These are phyloP conservation scores for Oasisia sp. DNA, from an alignment of 2,888 invertebrate species.

Conservation along the genomic window DNA sequence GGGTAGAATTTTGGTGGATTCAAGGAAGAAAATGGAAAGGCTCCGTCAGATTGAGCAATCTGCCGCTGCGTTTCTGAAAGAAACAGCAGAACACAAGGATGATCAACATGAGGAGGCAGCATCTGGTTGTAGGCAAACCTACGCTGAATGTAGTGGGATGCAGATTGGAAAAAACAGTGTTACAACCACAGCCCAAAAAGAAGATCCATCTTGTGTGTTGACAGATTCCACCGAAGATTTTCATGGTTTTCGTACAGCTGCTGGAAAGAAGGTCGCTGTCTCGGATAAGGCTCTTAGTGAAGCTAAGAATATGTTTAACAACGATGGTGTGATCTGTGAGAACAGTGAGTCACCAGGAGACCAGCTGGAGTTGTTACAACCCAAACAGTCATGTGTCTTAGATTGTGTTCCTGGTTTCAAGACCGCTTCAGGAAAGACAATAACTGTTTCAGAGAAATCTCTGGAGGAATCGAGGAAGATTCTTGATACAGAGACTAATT, in stretches of 20 bases:
- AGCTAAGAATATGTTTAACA: slow-evolving; percentile 2
- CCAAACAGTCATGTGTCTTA: neutral
- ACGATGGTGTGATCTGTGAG: neutral
- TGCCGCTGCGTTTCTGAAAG: neutral
- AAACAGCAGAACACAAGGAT: neutral
- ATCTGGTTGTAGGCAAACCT: neutral
- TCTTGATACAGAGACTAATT: neutral
- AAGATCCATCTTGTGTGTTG: neutral
- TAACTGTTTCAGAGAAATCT: neutral
- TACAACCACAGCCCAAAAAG: neutral
- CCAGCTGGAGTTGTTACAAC: neutral
- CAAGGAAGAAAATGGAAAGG: neutral
- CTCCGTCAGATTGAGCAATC: neutral
- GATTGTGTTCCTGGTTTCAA: neutral
- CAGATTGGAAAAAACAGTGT: neutral
- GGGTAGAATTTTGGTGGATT: neutral
- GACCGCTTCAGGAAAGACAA: neutral
- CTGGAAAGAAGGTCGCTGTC: neutral
- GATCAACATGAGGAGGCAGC: neutral
- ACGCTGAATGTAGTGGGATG: neutral
- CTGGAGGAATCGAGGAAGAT: neutral
- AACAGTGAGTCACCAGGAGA: neutral
- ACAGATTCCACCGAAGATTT: neutral
- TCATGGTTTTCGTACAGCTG: neutral
- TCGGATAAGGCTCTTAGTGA: neutral